phyloP scores from a whole-genome alignment of 2,888 invertebrate species.

The Rotaria magnacalcarata region DNA sequence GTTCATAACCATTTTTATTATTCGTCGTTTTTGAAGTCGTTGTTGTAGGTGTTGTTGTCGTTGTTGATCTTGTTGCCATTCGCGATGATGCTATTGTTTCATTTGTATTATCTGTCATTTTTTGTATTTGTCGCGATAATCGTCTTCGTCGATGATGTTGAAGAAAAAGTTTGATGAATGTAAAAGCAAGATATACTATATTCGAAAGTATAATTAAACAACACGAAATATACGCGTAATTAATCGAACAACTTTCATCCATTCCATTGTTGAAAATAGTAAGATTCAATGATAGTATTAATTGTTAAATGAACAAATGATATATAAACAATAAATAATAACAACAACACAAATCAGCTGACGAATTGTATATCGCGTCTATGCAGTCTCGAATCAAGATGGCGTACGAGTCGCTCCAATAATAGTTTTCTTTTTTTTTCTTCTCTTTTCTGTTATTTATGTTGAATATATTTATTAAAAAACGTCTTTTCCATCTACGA shows the following conservation, averaged over 20 bases:
- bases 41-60: neutral
- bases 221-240: neutral
- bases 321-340: slow-evolving; percentile 31
- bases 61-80: slow-evolving; percentile 4
- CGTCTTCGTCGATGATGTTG: slow-evolving; percentile 1
- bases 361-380: neutral
- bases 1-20: slow-evolving; percentile 3
- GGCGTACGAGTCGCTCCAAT: slow-evolving; percentile 4
- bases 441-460: neutral
- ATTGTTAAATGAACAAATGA: slow-evolving; percentile 1
- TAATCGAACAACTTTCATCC: slow-evolving; percentile 8
- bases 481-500: neutral
- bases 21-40: neutral
- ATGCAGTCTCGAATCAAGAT: neutral
- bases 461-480: neutral
- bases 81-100: neutral
- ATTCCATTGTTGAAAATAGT: neutral
- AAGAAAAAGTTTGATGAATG: neutral
- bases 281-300: neutral
- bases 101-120: slow-evolving; percentile 2
- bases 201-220: neutral
- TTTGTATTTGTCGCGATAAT: neutral
- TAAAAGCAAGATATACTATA: neutral
- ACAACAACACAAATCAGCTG: slow-evolving; percentile 26
- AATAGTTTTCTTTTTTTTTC: neutral